These are phyloP conservation scores for Austrofundulus limnaeus DNA, from an alignment of 2,113 vertebrate species.

Conservation along the genomic window DNA sequence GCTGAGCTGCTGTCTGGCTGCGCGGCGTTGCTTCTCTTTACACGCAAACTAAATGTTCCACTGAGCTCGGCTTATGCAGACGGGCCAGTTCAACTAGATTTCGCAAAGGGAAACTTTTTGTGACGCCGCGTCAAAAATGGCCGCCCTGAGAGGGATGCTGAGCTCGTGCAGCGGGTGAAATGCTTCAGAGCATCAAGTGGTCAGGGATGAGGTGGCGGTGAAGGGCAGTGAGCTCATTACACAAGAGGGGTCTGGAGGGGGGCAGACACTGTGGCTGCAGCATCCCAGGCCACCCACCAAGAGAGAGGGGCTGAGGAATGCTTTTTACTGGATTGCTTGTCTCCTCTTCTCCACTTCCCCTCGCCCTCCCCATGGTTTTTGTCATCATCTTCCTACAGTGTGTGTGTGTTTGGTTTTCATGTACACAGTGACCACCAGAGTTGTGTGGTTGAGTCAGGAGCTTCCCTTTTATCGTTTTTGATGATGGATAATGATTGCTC, in stretches of 20 bases:
- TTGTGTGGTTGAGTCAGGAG: conserved; percentile 11
- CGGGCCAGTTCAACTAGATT: conserved; percentile 9
- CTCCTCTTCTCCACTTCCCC: not conserved
- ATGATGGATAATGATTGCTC: conserved; percentile 12
- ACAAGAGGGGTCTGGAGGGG: conserved; percentile 14
- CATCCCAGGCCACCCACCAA: conserved; percentile 70
- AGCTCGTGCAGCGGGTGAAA: not conserved
- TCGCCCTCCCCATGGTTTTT: too few species aligned
- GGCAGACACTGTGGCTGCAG: not conserved
- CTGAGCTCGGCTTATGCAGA: conserved; percentile 10
- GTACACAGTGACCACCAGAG: conserved; percentile 27
- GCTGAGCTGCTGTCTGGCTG: conserved; percentile 29
- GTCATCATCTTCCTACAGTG: conserved; percentile 10
- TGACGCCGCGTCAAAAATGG: too few species aligned
- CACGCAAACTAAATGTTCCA: conserved; percentile 41
- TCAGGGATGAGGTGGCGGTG: conserved; percentile 13
- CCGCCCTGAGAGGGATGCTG: conserved; percentile 2
- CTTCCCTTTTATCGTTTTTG: not conserved
- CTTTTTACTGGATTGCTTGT: conserved; percentile 71
- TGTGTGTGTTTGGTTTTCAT: conserved; percentile 14
- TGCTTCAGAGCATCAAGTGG: not conserved
- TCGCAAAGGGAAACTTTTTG: not conserved
- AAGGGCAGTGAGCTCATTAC: not conserved
- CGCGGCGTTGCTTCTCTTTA: conserved; percentile 34
- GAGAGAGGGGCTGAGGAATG: conserved; percentile 65